A percentile compares a stretch with the other conserved stretches of the same genome.
phyloP scores from a whole-genome alignment of 2,113 vertebrate genomes.

The Hystrix brachyura region DNA sequence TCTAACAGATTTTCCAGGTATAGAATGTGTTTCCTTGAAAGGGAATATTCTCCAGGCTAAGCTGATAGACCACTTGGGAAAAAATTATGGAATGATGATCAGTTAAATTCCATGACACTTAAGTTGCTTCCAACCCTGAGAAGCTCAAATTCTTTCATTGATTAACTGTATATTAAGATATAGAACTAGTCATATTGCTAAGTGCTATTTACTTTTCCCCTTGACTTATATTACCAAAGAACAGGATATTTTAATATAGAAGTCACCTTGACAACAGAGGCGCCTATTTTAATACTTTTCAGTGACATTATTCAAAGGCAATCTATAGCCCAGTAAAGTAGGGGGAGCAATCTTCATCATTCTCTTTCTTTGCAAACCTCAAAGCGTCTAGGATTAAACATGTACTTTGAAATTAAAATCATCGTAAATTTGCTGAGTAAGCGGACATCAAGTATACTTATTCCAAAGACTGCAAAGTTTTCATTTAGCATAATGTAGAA shows the following conservation, averaged over 20 bases:
- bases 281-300: conserved; percentile 64
- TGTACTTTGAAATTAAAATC: conserved; percentile 76
- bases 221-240: conserved; percentile 11
- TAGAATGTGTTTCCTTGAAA: conserved; percentile 17
- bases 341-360: conserved; percentile 13
- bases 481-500: conserved; percentile 21
- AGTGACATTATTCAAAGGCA: conserved; percentile 68
- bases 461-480: conserved; percentile 53
- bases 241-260: conserved; percentile 48
- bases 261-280: conserved; percentile 70
- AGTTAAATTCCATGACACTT: conserved; percentile 47
- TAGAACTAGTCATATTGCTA: conserved; percentile 34
- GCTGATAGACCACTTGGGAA: not conserved
- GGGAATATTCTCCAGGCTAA: conserved; percentile 11
- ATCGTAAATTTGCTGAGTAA: conserved; percentile 67
- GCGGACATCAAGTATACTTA: conserved; percentile 35
- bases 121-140: not conserved
- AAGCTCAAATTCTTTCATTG: conserved; percentile 33
- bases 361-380: conserved; percentile 70
- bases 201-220: conserved; percentile 2
- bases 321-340: conserved; percentile 47
- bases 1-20: conserved; percentile 2
- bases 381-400: conserved; percentile 75
- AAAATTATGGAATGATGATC: not conserved
- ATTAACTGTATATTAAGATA: not conserved